A percentile compares a stretch with the other conserved stretches of the same genome.
Evolutionary conservation across 2,113 vertebrate species (phyloP).

Genomic region (Xenus cinereus): DNA sequence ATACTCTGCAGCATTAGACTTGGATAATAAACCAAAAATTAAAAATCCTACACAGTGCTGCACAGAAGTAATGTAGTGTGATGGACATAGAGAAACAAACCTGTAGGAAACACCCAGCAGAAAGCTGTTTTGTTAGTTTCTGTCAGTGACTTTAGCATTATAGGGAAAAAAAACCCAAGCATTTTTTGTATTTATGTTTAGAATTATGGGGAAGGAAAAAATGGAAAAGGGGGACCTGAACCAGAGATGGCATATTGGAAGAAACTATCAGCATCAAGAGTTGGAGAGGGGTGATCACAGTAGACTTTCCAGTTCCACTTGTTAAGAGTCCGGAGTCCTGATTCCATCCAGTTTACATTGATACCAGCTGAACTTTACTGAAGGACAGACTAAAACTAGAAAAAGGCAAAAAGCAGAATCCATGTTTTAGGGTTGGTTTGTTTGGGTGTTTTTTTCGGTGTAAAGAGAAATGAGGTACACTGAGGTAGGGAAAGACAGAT

Average conservation of each 20-base stretch:
- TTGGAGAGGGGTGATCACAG: not conserved
- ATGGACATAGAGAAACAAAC: not conserved
- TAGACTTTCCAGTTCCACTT: not conserved
- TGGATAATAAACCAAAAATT: not conserved
- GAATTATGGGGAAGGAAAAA: not conserved
- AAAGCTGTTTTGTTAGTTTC: not conserved
- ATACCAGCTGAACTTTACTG: not conserved
- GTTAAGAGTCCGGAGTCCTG: not conserved
- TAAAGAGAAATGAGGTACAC: not conserved
- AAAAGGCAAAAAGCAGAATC: not conserved
- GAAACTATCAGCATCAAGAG: not conserved
- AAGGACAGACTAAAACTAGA: not conserved
- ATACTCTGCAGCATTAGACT: not conserved
- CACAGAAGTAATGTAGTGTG: not conserved
- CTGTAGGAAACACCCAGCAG: not conserved
- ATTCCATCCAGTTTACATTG: not conserved
- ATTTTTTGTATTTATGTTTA: not conserved
- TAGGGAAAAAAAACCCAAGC: not conserved
- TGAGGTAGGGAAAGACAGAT: not conserved
- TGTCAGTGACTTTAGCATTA: not conserved
- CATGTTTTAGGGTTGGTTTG: not conserved
- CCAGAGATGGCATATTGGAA: not conserved
- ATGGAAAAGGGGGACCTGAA: not conserved
- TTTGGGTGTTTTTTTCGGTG: accelerated
- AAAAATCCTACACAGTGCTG: not conserved